These are phyloP conservation scores for Drosophila seguyi DNA, from an alignment of 1,140 invertebrate genomes.

Conservation along the genomic window DNA sequence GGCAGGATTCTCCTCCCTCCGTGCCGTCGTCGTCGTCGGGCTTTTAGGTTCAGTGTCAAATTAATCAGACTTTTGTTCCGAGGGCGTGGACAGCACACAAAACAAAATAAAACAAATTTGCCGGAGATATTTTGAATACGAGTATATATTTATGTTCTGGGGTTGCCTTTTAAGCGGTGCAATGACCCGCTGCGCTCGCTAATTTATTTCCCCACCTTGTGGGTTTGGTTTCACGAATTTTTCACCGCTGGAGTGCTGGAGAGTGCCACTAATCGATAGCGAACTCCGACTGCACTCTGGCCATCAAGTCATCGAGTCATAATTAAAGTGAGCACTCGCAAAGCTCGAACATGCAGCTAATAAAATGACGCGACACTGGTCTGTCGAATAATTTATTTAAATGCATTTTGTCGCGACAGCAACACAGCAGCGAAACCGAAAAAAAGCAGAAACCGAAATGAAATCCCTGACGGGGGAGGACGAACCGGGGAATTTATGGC, in stretches of 20 bases:
- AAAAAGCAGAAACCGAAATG: conserved; percentile 37
- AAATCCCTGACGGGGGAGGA: conserved; percentile 47
- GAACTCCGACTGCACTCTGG: conserved; percentile 30
- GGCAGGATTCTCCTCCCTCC: conserved; percentile 55
- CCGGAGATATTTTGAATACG: conserved; percentile 44
- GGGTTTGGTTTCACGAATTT: conserved; percentile 17
- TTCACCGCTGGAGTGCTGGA: not conserved
- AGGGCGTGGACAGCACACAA: conserved; percentile 45
- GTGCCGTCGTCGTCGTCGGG: conserved; percentile 41
- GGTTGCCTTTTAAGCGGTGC: conserved; percentile 56
- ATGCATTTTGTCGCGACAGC: conserved; percentile 84
- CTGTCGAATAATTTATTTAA: conserved; percentile 84
- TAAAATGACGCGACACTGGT: conserved; percentile 83
- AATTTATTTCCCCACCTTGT: conserved; percentile 41
- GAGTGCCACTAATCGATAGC: conserved; percentile 39
- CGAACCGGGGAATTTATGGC: conserved; percentile 68
- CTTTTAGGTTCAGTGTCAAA: conserved; percentile 76
- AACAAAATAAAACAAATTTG: conserved; percentile 66
- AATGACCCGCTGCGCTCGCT: conserved; percentile 42
- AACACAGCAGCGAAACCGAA: conserved; percentile 52
- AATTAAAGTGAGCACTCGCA: conserved; percentile 59
- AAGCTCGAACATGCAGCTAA: conserved; percentile 55
- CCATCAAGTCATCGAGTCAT: conserved; percentile 43
- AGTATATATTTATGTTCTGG: conserved; percentile 67
- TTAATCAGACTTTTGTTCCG: conserved; percentile 78